Evolutionary conservation across 1,140 invertebrate species (phyloP), one percentile per base, ranked within the genome.

Genomic region (Pseudomyrmex cubaensis): DNA sequence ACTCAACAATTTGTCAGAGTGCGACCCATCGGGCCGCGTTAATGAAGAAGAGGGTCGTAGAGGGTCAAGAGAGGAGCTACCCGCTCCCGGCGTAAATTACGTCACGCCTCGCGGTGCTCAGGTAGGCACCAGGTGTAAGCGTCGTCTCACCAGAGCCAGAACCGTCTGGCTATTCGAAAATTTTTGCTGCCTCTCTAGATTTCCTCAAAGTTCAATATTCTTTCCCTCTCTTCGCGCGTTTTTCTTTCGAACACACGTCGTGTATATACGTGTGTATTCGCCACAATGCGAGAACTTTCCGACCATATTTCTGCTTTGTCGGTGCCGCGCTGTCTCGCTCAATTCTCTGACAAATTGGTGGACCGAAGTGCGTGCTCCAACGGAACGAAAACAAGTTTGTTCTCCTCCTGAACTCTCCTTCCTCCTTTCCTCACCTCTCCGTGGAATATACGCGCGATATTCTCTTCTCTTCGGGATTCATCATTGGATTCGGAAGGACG

Each of bases 121-220:
- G 90, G 90, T 90, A 91, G 80, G 52, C 25, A 78, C 90, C 90
- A 91, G 90, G 90, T 91, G 90, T 90, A 61, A 63, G 63, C 74
- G 20, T 82, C 54, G 72, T 69, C 77, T 76, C n/a, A 52, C 78
- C 13, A 69, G 61, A 4, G 20, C n/a, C 61, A 64, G 56, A 82
- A 85, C 80, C 69, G 78, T 83, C 48, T 70, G 72, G 59, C 86
- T 82, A 75, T 86, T 82, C 70, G 66, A 84, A 85, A 70, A 70
- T 80, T 84, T 83, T 77, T 17, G 61, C 69, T 50, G 62, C 13
- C 77, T 22, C 87, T 89, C 52, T 22, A 77, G 83, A 87, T 67
- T 46, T 78, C 72, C 76, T 57, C 82, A 54, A 5, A 35, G 35
- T 59, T 25, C 54, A 12, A 70, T 59, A 67, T 22, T 69, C 52